Evolutionary conservation across 2,888 invertebrate genomes (phyloP), one percentile per base, ranked within the genome.

Genomic region (Tipula helvola): DNA sequence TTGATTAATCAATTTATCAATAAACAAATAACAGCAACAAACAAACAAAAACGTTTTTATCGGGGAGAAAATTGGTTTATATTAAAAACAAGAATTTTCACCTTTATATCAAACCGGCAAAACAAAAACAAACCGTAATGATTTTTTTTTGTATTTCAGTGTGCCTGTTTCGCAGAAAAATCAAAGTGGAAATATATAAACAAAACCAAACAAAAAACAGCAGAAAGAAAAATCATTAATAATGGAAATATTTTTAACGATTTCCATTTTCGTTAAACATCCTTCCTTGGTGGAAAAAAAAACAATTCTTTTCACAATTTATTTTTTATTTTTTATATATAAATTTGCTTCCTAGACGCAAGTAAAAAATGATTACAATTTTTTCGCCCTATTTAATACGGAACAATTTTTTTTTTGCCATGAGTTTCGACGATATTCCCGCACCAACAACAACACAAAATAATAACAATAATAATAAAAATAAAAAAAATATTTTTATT

Each of bases 331-430:
- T 28, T 28, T 28, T 28, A 28, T 28, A 28, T 28, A 28, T 71
- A 71, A 71, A 71, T 71, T 71, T 71, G 71, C 71, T 71, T 71
- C 71, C 71, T 71, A 71, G 71, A 71, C 71, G 71, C 71, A 71
- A 71, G 71, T 28, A 71, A 84, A 39, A 84, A 84, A 84, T 84
- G 84, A 84, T 84, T 84, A 39, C 84, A 84, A 84, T 84, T 84
- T 84, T 84, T 84, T 84, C 84, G 84, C 84, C 84, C 84, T 84
- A 84, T 84, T 84, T 84, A 84, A 39, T 84, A 36, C 84, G n/a
- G 84, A 39, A 71, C 18, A 28, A 39, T 84, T 84, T 84, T 84
- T 39, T 84, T 7, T 36, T 8, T 84, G 84, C 84, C 84, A 83
- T 39, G 41, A 8, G 16, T 84, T 84, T 84, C 71, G 71, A 28